Percentiles rank a stretch among this genome's conserved stretches.
Evolutionary conservation across 2,113 vertebrate species (phyloP).

Genomic region (Erythrolamprus reginae): DNA sequence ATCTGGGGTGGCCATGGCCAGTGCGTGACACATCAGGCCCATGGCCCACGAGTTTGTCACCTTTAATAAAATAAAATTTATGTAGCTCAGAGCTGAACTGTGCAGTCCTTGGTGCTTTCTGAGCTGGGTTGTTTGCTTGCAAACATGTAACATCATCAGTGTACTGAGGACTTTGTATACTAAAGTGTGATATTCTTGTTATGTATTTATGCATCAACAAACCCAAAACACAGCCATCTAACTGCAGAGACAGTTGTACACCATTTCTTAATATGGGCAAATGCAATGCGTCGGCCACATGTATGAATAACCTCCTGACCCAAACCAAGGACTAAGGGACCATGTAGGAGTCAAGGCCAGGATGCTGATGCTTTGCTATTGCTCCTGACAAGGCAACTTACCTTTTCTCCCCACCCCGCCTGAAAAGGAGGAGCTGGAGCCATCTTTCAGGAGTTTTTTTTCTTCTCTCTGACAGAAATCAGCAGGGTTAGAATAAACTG

Average conservation of each 20-base stretch:
- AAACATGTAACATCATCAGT: neutral
- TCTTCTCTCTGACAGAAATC: conserved; percentile 94
- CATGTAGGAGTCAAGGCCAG: conserved; percentile 24
- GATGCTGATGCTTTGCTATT: conserved; percentile 35
- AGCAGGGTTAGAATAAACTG: conserved; percentile 98
- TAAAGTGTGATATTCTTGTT: neutral
- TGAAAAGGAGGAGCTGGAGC: conserved; percentile 67
- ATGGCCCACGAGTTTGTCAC: too few relatives aligned
- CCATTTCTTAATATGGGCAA: conserved; percentile 7
- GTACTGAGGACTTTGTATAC: neutral
- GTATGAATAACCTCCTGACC: conserved; percentile 8
- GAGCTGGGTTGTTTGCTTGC: neutral
- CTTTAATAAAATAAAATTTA: too few relatives aligned
- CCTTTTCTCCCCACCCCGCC: conserved; percentile 34
- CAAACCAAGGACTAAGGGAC: conserved; percentile 23
- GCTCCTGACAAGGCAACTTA: conserved; percentile 61
- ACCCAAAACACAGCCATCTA: neutral
- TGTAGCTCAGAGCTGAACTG: neutral
- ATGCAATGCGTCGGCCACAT: neutral
- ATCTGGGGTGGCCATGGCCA: too few relatives aligned
- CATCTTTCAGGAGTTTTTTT: conserved; percentile 81
- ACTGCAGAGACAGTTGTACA: neutral
- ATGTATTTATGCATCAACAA: neutral
- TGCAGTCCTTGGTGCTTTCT: neutral
- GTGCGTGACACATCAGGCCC: too few relatives aligned